A percentile compares a stretch with the other conserved stretches of the same genome.
These are phyloP conservation scores for Pangasius macronema DNA, from an alignment of 2,797 vertebrate genomes.

Conservation along the genomic window DNA sequence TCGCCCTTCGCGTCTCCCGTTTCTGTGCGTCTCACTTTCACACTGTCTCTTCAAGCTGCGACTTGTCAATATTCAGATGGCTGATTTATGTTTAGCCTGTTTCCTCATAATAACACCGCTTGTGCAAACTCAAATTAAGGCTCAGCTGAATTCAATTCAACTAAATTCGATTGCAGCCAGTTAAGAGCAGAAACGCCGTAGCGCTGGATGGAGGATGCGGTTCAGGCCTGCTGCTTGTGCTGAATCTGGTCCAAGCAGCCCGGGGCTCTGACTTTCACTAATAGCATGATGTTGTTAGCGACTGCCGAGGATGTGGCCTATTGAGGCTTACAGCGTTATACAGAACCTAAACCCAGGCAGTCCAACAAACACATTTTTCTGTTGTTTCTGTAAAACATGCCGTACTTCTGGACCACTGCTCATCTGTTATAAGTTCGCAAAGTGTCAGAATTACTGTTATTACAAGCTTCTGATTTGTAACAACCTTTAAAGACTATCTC, in stretches of 20 bases:
- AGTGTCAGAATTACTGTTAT: not conserved
- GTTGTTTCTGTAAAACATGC: not conserved
- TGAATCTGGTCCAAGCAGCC: constrained; percentile 32
- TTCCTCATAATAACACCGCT: constrained; percentile 44
- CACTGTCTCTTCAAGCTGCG: constrained; percentile 51
- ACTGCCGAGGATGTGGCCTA: constrained; percentile 23
- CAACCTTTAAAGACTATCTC: not conserved
- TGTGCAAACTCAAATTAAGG: constrained; percentile 36
- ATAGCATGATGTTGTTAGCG: constrained; percentile 35
- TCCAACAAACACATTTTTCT: not conserved
- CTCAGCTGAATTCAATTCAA: constrained; percentile 40
- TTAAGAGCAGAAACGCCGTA: constrained; percentile 4
- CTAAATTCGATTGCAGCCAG: constrained; percentile 33
- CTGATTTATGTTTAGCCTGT: constrained; percentile 46
- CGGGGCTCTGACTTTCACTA: constrained; percentile 40
- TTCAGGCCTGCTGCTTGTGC: constrained; percentile 15
- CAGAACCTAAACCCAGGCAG: not conserved
- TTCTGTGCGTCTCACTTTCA: constrained; percentile 52
- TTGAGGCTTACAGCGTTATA: constrained; percentile 21
- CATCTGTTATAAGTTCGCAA: not conserved
- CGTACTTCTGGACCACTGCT: not conserved
- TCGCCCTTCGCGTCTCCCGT: not conserved
- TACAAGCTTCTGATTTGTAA: not conserved
- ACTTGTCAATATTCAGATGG: constrained; percentile 49
- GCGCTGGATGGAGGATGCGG: constrained; percentile 22